A percentile compares a stretch with the other conserved stretches of the same genome.
Evolutionary conservation across 2,113 vertebrate genomes (phyloP).

Genomic region (Seriola aureovittata): DNA sequence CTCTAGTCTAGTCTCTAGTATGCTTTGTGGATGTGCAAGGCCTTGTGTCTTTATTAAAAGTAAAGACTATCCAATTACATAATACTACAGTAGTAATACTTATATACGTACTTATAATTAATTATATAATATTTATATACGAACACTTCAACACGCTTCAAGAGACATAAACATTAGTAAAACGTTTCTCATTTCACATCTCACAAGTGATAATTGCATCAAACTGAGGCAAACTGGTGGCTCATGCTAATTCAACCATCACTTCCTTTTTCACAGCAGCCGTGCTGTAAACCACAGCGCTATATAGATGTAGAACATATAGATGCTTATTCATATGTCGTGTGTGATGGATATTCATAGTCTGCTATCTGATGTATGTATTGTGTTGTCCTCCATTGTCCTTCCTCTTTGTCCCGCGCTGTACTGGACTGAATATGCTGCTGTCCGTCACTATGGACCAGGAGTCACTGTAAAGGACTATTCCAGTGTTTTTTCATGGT

Average conservation of each 20-base stretch:
- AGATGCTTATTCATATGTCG: neutral
- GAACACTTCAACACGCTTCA: neutral
- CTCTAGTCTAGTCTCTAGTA: too few relatives aligned
- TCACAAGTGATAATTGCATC: neutral
- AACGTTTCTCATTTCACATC: neutral
- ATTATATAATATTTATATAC: too few relatives aligned
- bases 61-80: too few relatives aligned
- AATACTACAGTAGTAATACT: too few relatives aligned
- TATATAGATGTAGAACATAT: neutral
- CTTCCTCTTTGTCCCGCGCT: neutral
- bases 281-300: neutral
- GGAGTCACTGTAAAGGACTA: neutral
- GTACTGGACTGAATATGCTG: neutral
- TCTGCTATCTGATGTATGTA: neutral
- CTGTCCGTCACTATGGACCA: neutral
- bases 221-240: neutral
- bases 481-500: neutral
- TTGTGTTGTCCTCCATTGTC: neutral
- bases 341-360: conserved; percentile 33
- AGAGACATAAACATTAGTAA: neutral
- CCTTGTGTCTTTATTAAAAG: too few relatives aligned
- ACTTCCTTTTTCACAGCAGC: neutral
- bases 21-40: too few relatives aligned
- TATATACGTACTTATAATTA: too few relatives aligned
- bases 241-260: neutral